Evolutionary conservation across 2,888 invertebrate genomes (phyloP).

Genomic region (Troides oblongomaculatus): DNA sequence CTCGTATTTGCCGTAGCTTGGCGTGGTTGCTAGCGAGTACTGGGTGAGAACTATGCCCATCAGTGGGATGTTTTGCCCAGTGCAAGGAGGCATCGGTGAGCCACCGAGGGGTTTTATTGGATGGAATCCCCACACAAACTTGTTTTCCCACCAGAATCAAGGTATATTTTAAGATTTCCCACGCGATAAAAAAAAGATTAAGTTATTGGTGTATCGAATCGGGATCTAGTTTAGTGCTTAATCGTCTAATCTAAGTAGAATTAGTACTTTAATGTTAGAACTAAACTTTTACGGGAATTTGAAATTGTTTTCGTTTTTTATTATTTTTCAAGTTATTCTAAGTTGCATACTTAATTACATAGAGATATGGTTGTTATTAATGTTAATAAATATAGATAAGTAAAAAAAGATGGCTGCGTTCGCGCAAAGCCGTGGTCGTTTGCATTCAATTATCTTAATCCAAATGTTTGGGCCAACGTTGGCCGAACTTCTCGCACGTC

Average conservation of each 20-base stretch:
- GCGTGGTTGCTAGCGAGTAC: too few relatives aligned
- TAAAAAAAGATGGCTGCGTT: constrained; percentile 9
- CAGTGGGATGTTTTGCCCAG: too few relatives aligned
- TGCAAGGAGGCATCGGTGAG: too few relatives aligned
- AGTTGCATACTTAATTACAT: constrained; percentile 28
- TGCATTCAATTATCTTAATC: background rate
- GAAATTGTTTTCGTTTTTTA: constrained; percentile 27
- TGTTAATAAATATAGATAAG: constrained; percentile 27
- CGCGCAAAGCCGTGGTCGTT: background rate
- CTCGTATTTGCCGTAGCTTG: too few relatives aligned
- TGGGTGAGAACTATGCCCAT: too few relatives aligned
- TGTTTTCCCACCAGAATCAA: too few relatives aligned
- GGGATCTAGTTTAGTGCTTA: constrained; percentile 43
- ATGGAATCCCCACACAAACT: too few relatives aligned
- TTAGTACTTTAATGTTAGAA: constrained; percentile 43
- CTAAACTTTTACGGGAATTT: constrained; percentile 32
- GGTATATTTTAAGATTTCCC: too few relatives aligned
- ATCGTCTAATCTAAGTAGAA: constrained; percentile 47
- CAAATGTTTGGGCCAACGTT: constrained; percentile 20
- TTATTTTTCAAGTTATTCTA: constrained; percentile 27
- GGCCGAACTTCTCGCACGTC: constrained; percentile 23
- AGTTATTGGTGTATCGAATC: constrained; percentile 24
- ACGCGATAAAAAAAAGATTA: background rate
- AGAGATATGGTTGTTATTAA: constrained; percentile 39
- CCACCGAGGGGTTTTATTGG: too few relatives aligned